Evolutionary conservation across 2,888 invertebrate genomes (phyloP), one percentile per base, ranked within the genome.

Genomic region (Cylloceria caligata): DNA sequence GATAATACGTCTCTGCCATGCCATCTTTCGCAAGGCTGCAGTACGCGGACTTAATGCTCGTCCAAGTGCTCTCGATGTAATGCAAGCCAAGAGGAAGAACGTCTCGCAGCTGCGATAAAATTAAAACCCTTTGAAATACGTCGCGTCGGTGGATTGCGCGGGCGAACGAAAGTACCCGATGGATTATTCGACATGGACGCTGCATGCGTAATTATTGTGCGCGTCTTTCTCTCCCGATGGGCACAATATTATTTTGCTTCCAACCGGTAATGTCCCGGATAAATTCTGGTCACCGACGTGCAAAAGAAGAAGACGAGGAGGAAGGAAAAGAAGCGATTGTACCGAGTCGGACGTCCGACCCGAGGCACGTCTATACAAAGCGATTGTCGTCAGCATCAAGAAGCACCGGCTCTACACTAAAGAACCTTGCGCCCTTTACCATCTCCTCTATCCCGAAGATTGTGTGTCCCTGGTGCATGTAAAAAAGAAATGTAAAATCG

Each of bases 401-500:
- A 71, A 57, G 62, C 45, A 69, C 55, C 78, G 69, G 65, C 65
- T 49, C 71, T 21, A 36, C 49, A 45, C 64, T 47, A 24, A 13
- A 39, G 16, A 65, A 47, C 42, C 47, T 55, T 42, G 57, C 71
- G 47, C 67, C 60, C 60, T 79, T 65, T 67, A 34, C 65, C 52
- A 62, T 27, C 45, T 72, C 71, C 45, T 36, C 69, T 16, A 39
- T 68, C 68, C 55, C 27, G 80, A 84, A 83, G 82, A 83, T 84
- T 80, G 62, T 72, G 72, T 81, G 83, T 81, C 75, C 71, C 69
- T 36, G 52, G 55, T 68, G 49, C 67, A 57, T 55, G 71, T n/a
- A 68, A 55, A 73, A 83, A 78, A 67, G 80, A 79, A 85, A 85
- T 84, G 81, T 68, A 68, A 86, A 87, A 87, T 87, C 85, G 86